Evolutionary conservation across 2,888 invertebrate genomes (phyloP).

Genomic region (Rhamphomyia laevipes): DNA sequence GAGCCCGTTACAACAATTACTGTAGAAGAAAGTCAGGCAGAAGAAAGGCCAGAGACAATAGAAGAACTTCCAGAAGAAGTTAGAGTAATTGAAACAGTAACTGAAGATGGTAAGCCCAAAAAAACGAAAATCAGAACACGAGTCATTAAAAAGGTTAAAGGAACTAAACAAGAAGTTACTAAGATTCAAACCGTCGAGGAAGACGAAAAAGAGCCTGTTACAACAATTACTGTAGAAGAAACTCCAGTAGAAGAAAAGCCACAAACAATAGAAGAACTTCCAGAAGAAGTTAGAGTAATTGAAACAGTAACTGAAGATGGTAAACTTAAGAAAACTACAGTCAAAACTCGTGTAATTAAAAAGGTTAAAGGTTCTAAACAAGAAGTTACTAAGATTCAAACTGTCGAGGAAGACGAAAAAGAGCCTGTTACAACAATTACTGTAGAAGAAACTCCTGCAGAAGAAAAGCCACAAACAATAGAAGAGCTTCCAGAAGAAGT

Average conservation of each 20-base stretch:
- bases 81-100: conserved; percentile 33
- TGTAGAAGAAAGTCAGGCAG: conserved; percentile 15
- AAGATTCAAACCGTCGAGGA: conserved; percentile 35
- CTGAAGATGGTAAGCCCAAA: conserved; percentile 30
- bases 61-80: conserved; percentile 30
- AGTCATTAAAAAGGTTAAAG: conserved; percentile 27
- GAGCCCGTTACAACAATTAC: conserved; percentile 25
- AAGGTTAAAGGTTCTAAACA: conserved; percentile 22
- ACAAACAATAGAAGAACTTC: conserved; percentile 16
- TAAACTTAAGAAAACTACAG: conserved; percentile 25
- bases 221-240: conserved; percentile 19
- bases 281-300: conserved; percentile 21
- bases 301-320: conserved; percentile 23
- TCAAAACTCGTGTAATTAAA: conserved; percentile 29
- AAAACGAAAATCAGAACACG: conserved; percentile 24
- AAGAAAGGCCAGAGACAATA: conserved; percentile 22
- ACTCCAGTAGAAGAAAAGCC: conserved; percentile 20
- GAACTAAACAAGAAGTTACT: conserved; percentile 27
- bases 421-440: conserved; percentile 28
- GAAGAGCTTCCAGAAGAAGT: conserved; percentile 17
- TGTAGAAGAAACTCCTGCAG: conserved; percentile 22
- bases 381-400: conserved; percentile 29
- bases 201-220: conserved; percentile 28
- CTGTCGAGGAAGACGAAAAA: conserved; percentile 25
- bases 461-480: conserved; percentile 21